Conservation (phyloP, 1,140 invertebrate genomes). For the Drosophila serrata region DNA sequence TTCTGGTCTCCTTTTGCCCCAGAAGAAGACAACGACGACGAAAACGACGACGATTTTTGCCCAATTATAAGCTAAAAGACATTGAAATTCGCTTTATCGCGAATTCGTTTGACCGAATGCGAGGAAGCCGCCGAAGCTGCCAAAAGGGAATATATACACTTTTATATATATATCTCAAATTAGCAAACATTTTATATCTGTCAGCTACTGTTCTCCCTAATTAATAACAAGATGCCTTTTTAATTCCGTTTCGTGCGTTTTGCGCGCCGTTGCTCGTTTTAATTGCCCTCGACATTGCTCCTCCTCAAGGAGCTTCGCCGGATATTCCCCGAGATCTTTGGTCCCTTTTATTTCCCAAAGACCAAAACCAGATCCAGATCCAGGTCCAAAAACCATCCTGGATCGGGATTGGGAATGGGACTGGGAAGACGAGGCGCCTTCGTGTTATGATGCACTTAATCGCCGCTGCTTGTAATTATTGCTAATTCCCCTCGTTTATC, state of each 20-base stretch:
- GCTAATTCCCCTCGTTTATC: slow-evolving; percentile 65
- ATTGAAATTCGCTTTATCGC: slow-evolving; percentile 82
- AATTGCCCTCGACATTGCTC: slow-evolving; percentile 66
- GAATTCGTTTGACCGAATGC: slow-evolving; percentile 56
- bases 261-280: slow-evolving; percentile 80
- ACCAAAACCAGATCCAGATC: slow-evolving; percentile 15
- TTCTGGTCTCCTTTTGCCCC: slow-evolving; percentile 41
- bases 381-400: slow-evolving; percentile 14
- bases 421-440: slow-evolving; percentile 45
- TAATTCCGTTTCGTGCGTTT: slow-evolving; percentile 83
- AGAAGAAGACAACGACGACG: slow-evolving; percentile 19
- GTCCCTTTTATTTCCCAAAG: slow-evolving; percentile 2
- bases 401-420: not conserved
- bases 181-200: slow-evolving; percentile 85
- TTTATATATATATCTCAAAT: slow-evolving; percentile 77
- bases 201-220: slow-evolving; percentile 85
- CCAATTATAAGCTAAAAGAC: slow-evolving; percentile 80
- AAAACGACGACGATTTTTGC: slow-evolving; percentile 54
- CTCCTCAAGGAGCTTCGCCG: slow-evolving; percentile 38
- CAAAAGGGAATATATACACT: slow-evolving; percentile 33
- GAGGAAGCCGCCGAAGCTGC: slow-evolving; percentile 44
- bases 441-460: slow-evolving; percentile 51
- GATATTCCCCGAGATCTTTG: slow-evolving; percentile 13
- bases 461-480: slow-evolving; percentile 65
- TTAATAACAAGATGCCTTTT: slow-evolving; percentile 85